These are phyloP conservation scores for Clarias platycephalus DNA, from an alignment of 2,797 vertebrate genomes.

Conservation along the genomic window DNA sequence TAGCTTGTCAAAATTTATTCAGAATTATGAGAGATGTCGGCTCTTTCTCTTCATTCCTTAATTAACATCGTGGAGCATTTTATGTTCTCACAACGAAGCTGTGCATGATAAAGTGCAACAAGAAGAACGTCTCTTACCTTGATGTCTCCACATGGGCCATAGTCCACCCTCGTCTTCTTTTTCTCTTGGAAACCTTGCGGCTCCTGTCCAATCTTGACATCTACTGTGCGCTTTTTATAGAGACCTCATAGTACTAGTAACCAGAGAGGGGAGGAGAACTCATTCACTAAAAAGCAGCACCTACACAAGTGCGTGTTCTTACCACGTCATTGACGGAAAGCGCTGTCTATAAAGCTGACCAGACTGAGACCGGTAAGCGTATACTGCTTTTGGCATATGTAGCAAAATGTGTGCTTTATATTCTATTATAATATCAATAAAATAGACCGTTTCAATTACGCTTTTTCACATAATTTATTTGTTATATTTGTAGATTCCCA, in stretches of 20 bases:
- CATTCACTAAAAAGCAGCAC: conserved; percentile 83
- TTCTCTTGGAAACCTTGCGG: conserved; percentile 63
- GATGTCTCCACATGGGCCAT: conserved; percentile 32
- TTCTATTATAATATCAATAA: background rate
- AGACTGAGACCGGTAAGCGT: conserved; percentile 50
- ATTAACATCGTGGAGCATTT: background rate
- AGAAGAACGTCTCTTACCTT: background rate
- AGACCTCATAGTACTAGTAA: conserved; percentile 79
- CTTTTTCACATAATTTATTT: background rate
- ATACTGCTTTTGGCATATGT: conserved; percentile 15
- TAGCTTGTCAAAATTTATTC: background rate
- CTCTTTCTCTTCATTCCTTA: background rate
- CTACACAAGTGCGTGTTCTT: conserved; percentile 80
- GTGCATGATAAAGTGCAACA: background rate
- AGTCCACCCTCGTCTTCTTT: conserved; percentile 31
- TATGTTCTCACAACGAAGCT: background rate
- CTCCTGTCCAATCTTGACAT: conserved; percentile 72
- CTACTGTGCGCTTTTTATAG: conserved; percentile 81
- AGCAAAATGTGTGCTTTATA: background rate
- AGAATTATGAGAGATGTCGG: background rate
- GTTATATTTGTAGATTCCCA: background rate
- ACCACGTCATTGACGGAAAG: conserved; percentile 76
- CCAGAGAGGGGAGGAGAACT: conserved; percentile 65
- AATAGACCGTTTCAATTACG: background rate
- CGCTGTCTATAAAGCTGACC: conserved; percentile 75